phyloP scores from a whole-genome alignment of 2,797 vertebrate species.

The Remorina albescens region DNA sequence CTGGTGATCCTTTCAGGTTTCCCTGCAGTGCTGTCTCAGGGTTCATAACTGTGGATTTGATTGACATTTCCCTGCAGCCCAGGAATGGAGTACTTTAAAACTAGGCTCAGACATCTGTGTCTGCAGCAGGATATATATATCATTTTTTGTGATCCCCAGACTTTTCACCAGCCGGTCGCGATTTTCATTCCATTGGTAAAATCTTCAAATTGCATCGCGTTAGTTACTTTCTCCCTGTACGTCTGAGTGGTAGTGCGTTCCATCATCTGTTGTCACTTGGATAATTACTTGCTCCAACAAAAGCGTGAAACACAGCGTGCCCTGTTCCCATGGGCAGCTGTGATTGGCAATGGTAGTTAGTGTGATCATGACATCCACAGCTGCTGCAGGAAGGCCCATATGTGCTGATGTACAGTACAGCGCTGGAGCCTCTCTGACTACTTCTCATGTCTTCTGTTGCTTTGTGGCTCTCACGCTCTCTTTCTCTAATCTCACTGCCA shows the following conservation, averaged over 20 bases:
- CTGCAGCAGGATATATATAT: too few relatives aligned
- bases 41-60: too few relatives aligned
- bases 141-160: too few relatives aligned
- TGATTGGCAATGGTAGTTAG: slow-evolving; percentile 51
- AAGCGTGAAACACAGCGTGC: slow-evolving; percentile 21
- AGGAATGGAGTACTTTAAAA: too few relatives aligned
- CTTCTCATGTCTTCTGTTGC: background rate
- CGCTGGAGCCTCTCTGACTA: slow-evolving; percentile 38
- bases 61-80: too few relatives aligned
- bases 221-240: too few relatives aligned
- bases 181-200: too few relatives aligned
- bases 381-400: slow-evolving; percentile 65
- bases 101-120: too few relatives aligned
- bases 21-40: too few relatives aligned
- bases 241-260: slow-evolving; percentile 16
- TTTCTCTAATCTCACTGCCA: background rate
- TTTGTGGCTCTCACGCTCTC: slow-evolving; percentile 1
- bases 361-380: slow-evolving; percentile 65
- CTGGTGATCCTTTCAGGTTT: background rate
- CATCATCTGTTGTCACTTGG: slow-evolving; percentile 51
- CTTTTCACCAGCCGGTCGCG: too few relatives aligned
- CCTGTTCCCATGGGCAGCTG: slow-evolving; percentile 50
- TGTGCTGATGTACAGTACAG: slow-evolving; percentile 50
- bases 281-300: slow-evolving; percentile 28
- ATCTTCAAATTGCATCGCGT: too few relatives aligned